These are phyloP conservation scores for Cyrtonyx montezumae DNA, from an alignment of 2,113 vertebrate genomes.

Conservation along the genomic window DNA sequence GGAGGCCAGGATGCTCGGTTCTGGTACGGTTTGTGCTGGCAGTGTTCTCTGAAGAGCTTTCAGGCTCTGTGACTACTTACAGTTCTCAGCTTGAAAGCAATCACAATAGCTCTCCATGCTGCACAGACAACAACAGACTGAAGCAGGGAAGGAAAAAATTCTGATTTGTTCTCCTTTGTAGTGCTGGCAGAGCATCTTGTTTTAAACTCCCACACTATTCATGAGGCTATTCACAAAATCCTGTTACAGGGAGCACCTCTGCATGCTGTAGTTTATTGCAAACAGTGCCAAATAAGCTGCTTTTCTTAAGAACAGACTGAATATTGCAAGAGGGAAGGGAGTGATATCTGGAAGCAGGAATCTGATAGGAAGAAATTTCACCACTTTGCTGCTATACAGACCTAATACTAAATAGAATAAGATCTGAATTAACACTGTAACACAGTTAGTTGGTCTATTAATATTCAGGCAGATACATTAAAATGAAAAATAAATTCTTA, in stretches of 20 bases:
- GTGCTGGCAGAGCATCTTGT: not conserved
- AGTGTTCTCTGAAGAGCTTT: not conserved
- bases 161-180: not conserved
- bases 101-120: not conserved
- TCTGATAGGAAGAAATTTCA: not conserved
- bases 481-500: not conserved
- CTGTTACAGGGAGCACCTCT: not conserved
- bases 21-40: rapidly evolving
- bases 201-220: not conserved
- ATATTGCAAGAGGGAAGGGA: not conserved
- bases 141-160: not conserved
- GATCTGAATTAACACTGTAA: not conserved
- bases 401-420: not conserved
- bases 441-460: not conserved
- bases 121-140: not conserved
- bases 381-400: not conserved
- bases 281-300: not conserved
- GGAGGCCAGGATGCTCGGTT: not conserved
- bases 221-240: not conserved
- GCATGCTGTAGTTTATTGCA: not conserved
- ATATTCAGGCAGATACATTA: not conserved
- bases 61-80: not conserved
- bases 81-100: not conserved
- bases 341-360: not conserved
- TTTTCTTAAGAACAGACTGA: not conserved